Conservation (phyloP, 2,888 invertebrate species). For the Hypsopygia costalis region DNA sequence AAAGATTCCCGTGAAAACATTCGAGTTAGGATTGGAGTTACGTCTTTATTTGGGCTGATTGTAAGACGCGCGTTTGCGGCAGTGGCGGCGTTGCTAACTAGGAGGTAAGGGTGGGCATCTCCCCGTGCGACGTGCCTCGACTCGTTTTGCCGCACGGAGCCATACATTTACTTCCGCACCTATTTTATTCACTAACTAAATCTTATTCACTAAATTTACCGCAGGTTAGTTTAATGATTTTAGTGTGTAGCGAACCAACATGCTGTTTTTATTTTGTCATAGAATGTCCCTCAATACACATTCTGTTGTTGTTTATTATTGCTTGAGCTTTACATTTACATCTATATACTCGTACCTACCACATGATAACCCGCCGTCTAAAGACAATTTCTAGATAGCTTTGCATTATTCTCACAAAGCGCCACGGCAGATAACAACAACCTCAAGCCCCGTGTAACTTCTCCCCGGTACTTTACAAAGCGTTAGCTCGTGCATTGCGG, state of each 20-base stretch:
- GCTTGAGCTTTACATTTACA: too few species aligned
- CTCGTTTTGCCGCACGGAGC: not conserved
- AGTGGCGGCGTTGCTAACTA: not conserved
- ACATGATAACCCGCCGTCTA: too few species aligned
- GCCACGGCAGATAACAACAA: not conserved
- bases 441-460: slow-evolving; percentile 2
- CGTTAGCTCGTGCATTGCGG: slow-evolving; percentile 8
- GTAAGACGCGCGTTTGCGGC: not conserved
- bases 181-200: slow-evolving; percentile 5
- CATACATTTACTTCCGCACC: not conserved
- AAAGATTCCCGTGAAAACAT: not conserved
- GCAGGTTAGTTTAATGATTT: not conserved
- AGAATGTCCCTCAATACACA: too few species aligned
- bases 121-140: slow-evolving; percentile 8
- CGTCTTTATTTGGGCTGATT: not conserved
- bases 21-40: too few species aligned
- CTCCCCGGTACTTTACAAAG: not conserved
- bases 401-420: too few species aligned
- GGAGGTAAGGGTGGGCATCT: not conserved
- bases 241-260: too few species aligned
- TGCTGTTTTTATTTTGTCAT: too few species aligned
- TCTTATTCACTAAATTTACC: slow-evolving; percentile 6
- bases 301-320: too few species aligned
- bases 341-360: too few species aligned
- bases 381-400: too few species aligned